These are phyloP conservation scores for Caranx melampygus DNA, from an alignment of 2,113 vertebrate genomes.

Conservation along the genomic window DNA sequence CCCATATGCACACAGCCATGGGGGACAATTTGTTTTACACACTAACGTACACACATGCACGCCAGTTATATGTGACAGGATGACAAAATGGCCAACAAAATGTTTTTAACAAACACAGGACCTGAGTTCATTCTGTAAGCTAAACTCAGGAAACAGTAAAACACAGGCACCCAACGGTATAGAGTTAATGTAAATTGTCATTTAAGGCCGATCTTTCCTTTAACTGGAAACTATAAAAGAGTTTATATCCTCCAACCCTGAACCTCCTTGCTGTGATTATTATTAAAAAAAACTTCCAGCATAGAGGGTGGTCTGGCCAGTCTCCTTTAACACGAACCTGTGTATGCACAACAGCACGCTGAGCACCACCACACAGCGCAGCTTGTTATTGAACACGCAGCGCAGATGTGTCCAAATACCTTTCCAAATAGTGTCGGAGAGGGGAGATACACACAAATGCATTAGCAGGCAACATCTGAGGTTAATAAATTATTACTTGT, in stretches of 20 bases:
- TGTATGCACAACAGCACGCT: neutral
- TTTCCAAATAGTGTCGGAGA: constrained; percentile 11
- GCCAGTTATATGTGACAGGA: neutral
- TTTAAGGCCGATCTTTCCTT: neutral
- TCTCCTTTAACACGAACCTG: constrained; percentile 9
- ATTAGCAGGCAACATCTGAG: neutral
- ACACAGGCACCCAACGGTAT: neutral
- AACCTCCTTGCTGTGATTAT: neutral
- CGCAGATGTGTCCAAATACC: neutral
- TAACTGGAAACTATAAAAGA: neutral
- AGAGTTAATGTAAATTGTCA: neutral
- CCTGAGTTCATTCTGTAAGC: neutral
- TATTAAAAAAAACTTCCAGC: neutral
- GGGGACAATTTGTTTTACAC: constrained; percentile 38
- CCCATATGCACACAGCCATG: constrained; percentile 21
- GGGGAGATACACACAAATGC: neutral
- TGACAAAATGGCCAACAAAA: neutral
- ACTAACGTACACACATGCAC: neutral
- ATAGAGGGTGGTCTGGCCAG: neutral
- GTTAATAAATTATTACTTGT: constrained; percentile 1
- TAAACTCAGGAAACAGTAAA: too few species aligned
- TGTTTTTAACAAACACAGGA: constrained; percentile 22
- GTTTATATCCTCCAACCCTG: neutral
- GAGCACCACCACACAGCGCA: neutral
- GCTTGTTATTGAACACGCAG: constrained; percentile 1